A percentile compares a stretch with the other conserved stretches of the same genome.
phyloP scores from a whole-genome alignment of 2,888 invertebrate genomes.

The Caradrina kadenii region DNA sequence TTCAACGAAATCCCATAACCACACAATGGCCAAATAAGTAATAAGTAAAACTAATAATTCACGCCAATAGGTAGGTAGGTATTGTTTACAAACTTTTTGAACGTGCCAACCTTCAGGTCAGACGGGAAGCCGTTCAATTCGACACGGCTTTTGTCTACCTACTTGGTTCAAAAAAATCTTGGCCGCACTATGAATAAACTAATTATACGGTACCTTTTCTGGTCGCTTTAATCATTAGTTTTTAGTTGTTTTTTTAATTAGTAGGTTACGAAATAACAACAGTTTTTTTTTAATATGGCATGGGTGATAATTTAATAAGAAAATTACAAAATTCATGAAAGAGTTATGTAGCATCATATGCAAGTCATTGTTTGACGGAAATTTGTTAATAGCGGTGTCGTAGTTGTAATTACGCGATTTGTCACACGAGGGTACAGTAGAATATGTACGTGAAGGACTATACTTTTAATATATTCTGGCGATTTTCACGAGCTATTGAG shows the following conservation, averaged over 20 bases:
- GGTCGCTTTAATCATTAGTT: background rate
- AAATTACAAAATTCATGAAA: slow-evolving; percentile 20
- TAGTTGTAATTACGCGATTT: slow-evolving; percentile 42
- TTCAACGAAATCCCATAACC: too few relatives aligned
- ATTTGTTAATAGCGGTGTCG: slow-evolving; percentile 26
- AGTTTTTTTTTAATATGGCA: too few relatives aligned
- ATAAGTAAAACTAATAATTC: background rate
- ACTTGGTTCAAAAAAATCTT: slow-evolving; percentile 35
- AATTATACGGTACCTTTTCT: slow-evolving; percentile 46
- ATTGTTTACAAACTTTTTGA: slow-evolving; percentile 36
- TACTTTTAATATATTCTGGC: background rate
- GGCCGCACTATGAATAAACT: slow-evolving; percentile 39
- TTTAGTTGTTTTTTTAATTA: slow-evolving; percentile 9
- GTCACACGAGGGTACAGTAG: slow-evolving; percentile 17
- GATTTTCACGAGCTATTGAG: background rate
- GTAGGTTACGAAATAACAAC: background rate
- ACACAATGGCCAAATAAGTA: background rate
- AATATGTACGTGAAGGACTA: background rate
- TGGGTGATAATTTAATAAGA: background rate
- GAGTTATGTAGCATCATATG: slow-evolving; percentile 4
- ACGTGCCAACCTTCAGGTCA: slow-evolving; percentile 44
- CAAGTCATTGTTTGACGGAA: slow-evolving; percentile 39
- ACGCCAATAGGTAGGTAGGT: slow-evolving; percentile 6
- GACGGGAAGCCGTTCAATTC: slow-evolving; percentile 62
- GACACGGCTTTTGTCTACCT: slow-evolving; percentile 56